Percentiles rank a stretch among this genome's conserved stretches.
Evolutionary conservation across 1,140 invertebrate species (phyloP).

Genomic region (Drosophila pruinosa): DNA sequence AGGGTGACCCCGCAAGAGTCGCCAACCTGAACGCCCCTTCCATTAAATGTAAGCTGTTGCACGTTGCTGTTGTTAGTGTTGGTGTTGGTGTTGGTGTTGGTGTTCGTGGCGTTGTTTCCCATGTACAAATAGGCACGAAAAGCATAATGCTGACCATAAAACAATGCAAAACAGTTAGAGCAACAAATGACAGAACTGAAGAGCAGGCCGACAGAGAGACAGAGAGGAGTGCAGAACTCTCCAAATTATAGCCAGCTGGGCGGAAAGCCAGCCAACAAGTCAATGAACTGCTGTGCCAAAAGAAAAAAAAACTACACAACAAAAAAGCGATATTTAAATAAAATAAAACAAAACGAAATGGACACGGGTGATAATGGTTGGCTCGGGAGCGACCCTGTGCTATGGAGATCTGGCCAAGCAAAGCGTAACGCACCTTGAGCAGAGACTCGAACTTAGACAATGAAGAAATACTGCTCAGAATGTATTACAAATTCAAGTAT

Average conservation of each 20-base stretch:
- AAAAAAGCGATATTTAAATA: conserved; percentile 3
- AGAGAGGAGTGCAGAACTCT: not conserved
- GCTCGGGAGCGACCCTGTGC: not conserved
- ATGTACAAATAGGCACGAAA: conserved; percentile 60
- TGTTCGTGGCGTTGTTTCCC: conserved; percentile 62
- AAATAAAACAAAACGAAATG: conserved; percentile 9
- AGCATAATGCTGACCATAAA: conserved; percentile 68
- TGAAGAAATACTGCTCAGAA: not conserved
- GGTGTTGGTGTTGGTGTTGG: conserved; percentile 8
- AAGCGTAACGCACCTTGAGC: conserved; percentile 27
- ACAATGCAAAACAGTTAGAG: conserved; percentile 79
- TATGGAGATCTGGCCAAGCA: conserved; percentile 22
- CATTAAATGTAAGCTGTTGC: conserved; percentile 77
- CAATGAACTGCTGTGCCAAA: conserved; percentile 66
- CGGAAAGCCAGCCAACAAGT: conserved; percentile 30
- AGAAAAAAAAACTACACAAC: conserved; percentile 28
- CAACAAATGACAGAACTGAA: conserved; percentile 45
- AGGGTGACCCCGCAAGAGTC: conserved; percentile 34
- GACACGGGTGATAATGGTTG: conserved; percentile 5
- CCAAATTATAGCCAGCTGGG: conserved; percentile 62
- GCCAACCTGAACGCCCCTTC: conserved; percentile 41
- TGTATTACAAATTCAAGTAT: not conserved
- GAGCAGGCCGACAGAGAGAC: not conserved
- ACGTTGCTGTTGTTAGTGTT: conserved; percentile 32
- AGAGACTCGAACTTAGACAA: not conserved